A percentile compares a stretch with the other conserved stretches of the same genome.
These are phyloP conservation scores for Ploceus nigricollis DNA, from an alignment of 2,113 vertebrate species.

Conservation along the genomic window DNA sequence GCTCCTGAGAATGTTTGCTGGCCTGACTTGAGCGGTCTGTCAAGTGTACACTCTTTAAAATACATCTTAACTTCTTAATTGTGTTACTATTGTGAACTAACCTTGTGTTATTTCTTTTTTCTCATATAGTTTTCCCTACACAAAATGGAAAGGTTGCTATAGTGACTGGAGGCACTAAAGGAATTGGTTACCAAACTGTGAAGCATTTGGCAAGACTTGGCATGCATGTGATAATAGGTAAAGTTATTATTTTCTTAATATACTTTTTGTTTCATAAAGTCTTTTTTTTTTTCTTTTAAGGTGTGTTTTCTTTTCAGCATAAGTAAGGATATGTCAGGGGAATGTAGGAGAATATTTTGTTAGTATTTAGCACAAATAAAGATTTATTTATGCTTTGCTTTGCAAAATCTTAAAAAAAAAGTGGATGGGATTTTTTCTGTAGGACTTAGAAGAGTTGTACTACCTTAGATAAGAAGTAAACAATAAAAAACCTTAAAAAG, in stretches of 20 bases:
- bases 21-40: not conserved
- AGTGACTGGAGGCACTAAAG: constrained; percentile 88
- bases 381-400: not conserved
- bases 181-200: constrained; percentile 86
- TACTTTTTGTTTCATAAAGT: not conserved
- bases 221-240: constrained; percentile 92
- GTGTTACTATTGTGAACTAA: not conserved
- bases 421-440: not conserved
- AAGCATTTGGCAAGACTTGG: constrained; percentile 84
- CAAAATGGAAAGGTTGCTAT: constrained; percentile 88
- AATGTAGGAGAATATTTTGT: not conserved
- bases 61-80: not conserved
- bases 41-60: not conserved
- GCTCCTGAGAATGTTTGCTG: not conserved
- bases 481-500: not conserved
- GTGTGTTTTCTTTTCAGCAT: not conserved
- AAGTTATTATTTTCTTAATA: not conserved
- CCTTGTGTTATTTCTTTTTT: not conserved
- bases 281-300: not conserved
- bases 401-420: not conserved
- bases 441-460: not conserved
- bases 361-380: not conserved
- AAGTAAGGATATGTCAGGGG: not conserved
- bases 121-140: constrained; percentile 75
- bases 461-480: not conserved